These are phyloP conservation scores for Tuberolachnus salignus DNA, from an alignment of 2,888 invertebrate genomes.

Conservation along the genomic window DNA sequence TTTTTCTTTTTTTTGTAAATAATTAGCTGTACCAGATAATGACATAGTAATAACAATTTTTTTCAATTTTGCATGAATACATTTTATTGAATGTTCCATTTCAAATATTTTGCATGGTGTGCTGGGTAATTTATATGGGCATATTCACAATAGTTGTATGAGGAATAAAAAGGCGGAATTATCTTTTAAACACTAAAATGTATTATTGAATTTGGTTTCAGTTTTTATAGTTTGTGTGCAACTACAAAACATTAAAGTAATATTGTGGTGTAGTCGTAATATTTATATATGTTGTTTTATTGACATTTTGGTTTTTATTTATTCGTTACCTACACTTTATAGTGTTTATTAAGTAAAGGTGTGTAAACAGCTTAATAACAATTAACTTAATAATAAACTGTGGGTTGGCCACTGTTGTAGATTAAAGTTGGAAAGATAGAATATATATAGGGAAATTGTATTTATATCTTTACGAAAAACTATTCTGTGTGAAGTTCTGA, in stretches of 20 bases:
- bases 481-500: too few species aligned
- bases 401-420: too few species aligned
- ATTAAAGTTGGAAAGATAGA: too few species aligned
- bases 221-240: background rate
- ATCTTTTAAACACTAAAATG: background rate
- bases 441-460: too few species aligned
- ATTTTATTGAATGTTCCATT: background rate
- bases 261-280: background rate
- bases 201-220: background rate
- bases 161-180: background rate
- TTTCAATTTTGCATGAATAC: conserved; percentile 11
- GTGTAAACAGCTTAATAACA: too few species aligned
- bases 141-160: too few species aligned
- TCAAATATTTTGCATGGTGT: conserved; percentile 16
- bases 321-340: background rate
- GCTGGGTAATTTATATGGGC: background rate
- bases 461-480: too few species aligned
- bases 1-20: background rate
- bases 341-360: too few species aligned
- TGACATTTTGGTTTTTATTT: background rate
- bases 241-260: too few species aligned
- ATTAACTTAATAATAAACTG: too few species aligned
- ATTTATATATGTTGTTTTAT: background rate
- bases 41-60: too few species aligned
- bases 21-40: conserved; percentile 1